Evolutionary conservation across 2,113 vertebrate genomes (phyloP).

Genomic region (Lathamus discolor): DNA sequence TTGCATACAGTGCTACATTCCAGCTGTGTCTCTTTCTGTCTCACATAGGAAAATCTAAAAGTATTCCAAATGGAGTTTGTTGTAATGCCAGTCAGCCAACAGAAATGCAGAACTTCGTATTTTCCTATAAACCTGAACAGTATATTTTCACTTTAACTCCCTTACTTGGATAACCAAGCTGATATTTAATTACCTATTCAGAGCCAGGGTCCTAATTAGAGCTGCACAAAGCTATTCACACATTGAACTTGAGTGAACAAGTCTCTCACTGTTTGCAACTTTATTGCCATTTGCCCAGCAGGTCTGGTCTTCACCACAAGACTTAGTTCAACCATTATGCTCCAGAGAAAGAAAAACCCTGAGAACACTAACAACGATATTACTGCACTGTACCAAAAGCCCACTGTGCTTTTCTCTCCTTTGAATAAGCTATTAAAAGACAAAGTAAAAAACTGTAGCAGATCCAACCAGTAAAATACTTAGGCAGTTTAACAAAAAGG

Average conservation of each 20-base stretch:
- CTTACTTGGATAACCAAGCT: background rate
- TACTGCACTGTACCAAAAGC: background rate
- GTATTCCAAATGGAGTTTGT: background rate
- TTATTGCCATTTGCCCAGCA: conserved; percentile 32
- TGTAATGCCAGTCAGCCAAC: background rate
- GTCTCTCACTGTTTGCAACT: background rate
- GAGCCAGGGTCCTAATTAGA: conserved; percentile 16
- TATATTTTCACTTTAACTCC: background rate
- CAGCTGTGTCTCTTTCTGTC: background rate
- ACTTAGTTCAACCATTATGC: conserved; percentile 32
- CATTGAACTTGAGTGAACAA: background rate
- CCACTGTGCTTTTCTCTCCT: conserved; percentile 4
- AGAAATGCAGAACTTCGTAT: background rate
- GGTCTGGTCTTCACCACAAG: conserved; percentile 28
- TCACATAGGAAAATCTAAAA: background rate
- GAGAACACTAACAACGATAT: conserved; percentile 24
- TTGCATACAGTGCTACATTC: background rate
- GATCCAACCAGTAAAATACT: conserved; percentile 3
- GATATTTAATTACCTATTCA: conserved; percentile 37
- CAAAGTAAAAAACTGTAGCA: background rate
- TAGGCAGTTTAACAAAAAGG: background rate
- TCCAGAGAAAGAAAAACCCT: conserved; percentile 11
- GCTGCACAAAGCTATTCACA: background rate
- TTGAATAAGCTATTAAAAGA: conserved; percentile 34
- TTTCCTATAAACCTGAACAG: background rate